These are phyloP conservation scores for Andrena chrysosceles DNA, from an alignment of 2,888 invertebrate genomes.

Conservation along the genomic window DNA sequence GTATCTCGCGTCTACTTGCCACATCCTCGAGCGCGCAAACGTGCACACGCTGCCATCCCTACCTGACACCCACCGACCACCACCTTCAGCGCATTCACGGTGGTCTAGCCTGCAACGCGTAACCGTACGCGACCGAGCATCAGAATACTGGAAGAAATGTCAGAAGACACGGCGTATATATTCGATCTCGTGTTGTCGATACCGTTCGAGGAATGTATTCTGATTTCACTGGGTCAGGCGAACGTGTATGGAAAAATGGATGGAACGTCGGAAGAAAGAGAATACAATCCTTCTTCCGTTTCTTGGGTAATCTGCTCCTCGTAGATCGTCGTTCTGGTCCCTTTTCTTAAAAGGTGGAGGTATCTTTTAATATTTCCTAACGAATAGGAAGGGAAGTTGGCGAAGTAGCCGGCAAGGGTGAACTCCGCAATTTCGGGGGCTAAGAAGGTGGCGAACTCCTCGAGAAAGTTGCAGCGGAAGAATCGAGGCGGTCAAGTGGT, in stretches of 20 bases:
- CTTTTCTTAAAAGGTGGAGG: background rate
- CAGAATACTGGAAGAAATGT: conserved; percentile 16
- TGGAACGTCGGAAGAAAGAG: background rate
- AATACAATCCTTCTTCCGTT: background rate
- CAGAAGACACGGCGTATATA: conserved; percentile 22
- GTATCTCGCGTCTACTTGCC: conserved; percentile 5
- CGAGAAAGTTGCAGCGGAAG: conserved; percentile 49
- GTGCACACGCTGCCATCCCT: background rate
- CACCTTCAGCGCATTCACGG: background rate
- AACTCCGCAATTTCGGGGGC: conserved; percentile 21
- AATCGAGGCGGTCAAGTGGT: conserved; percentile 60
- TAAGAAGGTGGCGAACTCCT: conserved; percentile 26
- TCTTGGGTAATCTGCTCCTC: background rate
- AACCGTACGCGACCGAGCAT: background rate
- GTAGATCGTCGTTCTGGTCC: background rate
- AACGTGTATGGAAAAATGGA: background rate
- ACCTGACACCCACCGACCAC: conserved; percentile 6
- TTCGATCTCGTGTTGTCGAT: conserved; percentile 19
- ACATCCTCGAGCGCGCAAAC: conserved; percentile 38
- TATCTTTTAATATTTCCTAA: conserved; percentile 3
- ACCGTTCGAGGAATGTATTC: background rate
- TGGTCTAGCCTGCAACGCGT: conserved; percentile 1
- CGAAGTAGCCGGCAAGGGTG: background rate
- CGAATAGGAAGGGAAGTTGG: background rate
- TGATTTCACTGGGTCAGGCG: background rate